A percentile compares a stretch with the other conserved stretches of the same genome.
These are phyloP conservation scores for Carassius carassius DNA, from an alignment of 2,113 vertebrate species.

Conservation along the genomic window DNA sequence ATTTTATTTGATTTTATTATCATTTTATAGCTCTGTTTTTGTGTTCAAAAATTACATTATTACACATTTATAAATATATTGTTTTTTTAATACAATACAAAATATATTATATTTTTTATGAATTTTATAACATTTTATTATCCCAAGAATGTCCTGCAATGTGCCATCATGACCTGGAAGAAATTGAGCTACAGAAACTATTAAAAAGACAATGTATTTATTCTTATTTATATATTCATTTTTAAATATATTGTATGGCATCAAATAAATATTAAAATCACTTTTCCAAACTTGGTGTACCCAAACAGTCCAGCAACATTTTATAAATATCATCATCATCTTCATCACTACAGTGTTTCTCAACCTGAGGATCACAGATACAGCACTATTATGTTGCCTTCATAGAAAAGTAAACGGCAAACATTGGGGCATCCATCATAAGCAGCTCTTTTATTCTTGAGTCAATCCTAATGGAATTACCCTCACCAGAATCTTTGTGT, in stretches of 20 bases:
- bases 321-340: no score
- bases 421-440: background rate
- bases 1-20: no score
- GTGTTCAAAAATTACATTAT: background rate
- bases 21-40: no score
- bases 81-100: background rate
- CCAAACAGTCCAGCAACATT: background rate
- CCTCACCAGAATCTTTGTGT: background rate
- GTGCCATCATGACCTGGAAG: background rate
- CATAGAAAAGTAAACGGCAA: background rate
- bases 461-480: background rate
- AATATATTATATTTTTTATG: background rate
- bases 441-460: background rate
- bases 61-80: background rate
- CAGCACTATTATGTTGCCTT: background rate
- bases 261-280: background rate
- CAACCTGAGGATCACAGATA: background rate
- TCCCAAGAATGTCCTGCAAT: background rate
- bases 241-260: background rate
- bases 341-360: background rate
- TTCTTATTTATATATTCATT: background rate
- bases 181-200: background rate
- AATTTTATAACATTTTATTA: background rate
- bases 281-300: background rate
- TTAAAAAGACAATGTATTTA: background rate